Evolutionary conservation across 92 coral and sea anemone species (phyloP).

Genomic region (Epizoanthus rinbou): DNA sequence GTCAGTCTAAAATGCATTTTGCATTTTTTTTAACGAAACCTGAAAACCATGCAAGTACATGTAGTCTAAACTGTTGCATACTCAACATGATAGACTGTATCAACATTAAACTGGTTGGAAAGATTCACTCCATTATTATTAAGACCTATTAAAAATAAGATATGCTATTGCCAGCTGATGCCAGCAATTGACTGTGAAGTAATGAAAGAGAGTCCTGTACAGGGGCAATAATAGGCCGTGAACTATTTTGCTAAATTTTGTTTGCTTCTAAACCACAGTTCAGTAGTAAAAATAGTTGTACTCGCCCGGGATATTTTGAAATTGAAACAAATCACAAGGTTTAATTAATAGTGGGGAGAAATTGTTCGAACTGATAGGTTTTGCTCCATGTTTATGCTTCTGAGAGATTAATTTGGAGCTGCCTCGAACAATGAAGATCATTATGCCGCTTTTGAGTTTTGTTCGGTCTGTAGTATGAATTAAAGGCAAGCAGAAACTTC

Average conservation of each 20-base stretch:
- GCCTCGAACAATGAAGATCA: background rate
- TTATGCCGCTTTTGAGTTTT: background rate
- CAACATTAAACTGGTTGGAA: slow-evolving; percentile 5
- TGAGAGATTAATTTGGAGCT: background rate
- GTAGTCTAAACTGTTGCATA: slow-evolving; percentile 1
- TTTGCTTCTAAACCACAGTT: background rate
- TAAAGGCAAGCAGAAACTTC: background rate
- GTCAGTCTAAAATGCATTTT: background rate
- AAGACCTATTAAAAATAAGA: background rate
- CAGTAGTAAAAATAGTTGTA: background rate
- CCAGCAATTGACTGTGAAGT: no score
- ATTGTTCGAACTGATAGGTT: background rate
- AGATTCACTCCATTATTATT: background rate
- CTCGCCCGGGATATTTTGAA: background rate
- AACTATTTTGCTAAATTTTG: background rate
- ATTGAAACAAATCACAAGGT: slow-evolving; percentile 15
- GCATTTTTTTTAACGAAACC: slow-evolving; percentile 1
- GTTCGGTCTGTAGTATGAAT: no score
- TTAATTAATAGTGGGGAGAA: slow-evolving; percentile 14
- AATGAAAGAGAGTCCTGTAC: background rate
- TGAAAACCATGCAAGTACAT: background rate
- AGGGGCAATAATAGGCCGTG: no score
- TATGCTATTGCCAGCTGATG: background rate
- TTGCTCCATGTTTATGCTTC: background rate
- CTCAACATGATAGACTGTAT: slow-evolving; percentile 5